Percentiles rank a stretch among this genome's conserved stretches.
Evolutionary conservation across 2,888 invertebrate species (phyloP).

Genomic region (Zele albiditarsus): DNA sequence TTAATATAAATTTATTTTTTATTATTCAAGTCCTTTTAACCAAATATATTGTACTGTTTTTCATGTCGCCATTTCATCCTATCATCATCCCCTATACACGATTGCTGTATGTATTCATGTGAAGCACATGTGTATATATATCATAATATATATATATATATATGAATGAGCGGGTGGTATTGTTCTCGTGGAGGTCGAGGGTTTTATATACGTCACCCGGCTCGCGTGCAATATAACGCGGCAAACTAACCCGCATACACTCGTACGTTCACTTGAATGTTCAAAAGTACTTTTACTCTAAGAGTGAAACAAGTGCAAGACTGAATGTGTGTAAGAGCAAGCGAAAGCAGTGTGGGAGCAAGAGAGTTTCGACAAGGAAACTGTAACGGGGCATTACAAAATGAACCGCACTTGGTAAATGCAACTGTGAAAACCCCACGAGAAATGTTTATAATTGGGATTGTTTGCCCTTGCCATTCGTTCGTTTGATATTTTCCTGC

Average conservation of each 20-base stretch:
- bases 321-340: constrained; percentile 9
- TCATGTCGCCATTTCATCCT: neutral
- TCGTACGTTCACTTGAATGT: constrained; percentile 60
- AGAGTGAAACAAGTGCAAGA: constrained; percentile 45
- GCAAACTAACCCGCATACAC: constrained; percentile 66
- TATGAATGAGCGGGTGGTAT: constrained; percentile 9
- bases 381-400: constrained; percentile 56
- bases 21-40: neutral
- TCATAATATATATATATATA: neutral
- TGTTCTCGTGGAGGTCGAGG: constrained; percentile 23
- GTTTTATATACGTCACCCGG: constrained; percentile 13
- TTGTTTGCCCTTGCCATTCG: constrained; percentile 57
- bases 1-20: no score
- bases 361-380: constrained; percentile 14
- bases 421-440: constrained; percentile 65
- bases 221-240: constrained; percentile 44
- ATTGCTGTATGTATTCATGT: neutral
- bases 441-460: constrained; percentile 71
- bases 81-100: neutral
- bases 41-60: neutral
- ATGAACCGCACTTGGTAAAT: constrained; percentile 62
- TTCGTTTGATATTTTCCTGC: constrained; percentile 12
- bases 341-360: neutral
- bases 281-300: constrained; percentile 64
- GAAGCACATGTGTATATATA: neutral